Percentiles rank a stretch among this genome's conserved stretches.
These are phyloP conservation scores for Myotis davidii DNA, from an alignment of 2,113 vertebrate genomes.

Conservation along the genomic window DNA sequence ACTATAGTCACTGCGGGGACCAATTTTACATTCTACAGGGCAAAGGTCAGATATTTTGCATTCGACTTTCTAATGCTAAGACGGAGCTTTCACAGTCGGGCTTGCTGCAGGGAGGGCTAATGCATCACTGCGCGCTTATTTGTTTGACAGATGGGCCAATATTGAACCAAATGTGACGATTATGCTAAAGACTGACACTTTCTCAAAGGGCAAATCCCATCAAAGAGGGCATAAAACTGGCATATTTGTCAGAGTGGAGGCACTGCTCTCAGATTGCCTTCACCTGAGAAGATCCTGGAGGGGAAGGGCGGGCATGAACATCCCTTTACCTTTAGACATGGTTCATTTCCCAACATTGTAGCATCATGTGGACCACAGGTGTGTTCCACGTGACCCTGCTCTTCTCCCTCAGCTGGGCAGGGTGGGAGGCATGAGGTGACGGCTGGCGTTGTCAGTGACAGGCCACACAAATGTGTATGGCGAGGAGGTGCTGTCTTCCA, in stretches of 20 bases:
- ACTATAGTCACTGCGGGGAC: fast-evolving
- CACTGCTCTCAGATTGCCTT: neutral
- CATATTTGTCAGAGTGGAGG: neutral
- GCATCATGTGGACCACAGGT: too few relatives aligned
- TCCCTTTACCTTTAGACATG: neutral
- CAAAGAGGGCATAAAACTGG: neutral
- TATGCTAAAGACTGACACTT: neutral
- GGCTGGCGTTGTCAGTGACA: too few relatives aligned
- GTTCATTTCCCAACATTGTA: neutral
- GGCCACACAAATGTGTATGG: fast-evolving
- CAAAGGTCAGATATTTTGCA: neutral
- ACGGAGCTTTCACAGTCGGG: neutral
- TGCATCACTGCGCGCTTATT: fast-evolving
- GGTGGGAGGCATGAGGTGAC: fast-evolving
- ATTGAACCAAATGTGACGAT: neutral
- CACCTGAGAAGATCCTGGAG: neutral
- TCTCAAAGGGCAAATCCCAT: neutral
- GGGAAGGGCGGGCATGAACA: fast-evolving
- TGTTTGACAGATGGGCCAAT: neutral
- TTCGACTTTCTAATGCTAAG: neutral
- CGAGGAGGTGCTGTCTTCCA: neutral
- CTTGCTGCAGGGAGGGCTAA: neutral
- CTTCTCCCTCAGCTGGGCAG: neutral
- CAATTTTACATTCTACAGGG: neutral
- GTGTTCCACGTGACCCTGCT: fast-evolving